A percentile compares a stretch with the other conserved stretches of the same genome.
phyloP scores from a whole-genome alignment of 2,113 vertebrate genomes.

The Muntiacus reevesi region DNA sequence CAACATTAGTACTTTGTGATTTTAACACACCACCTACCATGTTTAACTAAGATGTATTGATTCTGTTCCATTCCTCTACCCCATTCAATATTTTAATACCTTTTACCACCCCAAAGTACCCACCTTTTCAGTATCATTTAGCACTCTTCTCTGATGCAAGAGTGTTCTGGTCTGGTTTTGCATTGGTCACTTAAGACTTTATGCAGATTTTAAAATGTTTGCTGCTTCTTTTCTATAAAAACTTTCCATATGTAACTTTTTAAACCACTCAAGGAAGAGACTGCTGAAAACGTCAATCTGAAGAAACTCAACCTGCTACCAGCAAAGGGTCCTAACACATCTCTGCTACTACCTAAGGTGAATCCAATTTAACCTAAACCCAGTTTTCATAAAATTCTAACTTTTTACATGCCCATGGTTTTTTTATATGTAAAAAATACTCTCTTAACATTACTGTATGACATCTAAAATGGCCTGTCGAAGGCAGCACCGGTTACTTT shows the following conservation, averaged over 20 bases:
- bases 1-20: neutral
- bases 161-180: neutral
- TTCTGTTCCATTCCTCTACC: neutral
- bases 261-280: neutral
- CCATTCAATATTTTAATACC: neutral
- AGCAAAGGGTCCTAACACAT: neutral
- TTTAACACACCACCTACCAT: neutral
- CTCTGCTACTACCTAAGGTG: neutral
- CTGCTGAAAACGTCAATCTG: neutral
- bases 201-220: neutral
- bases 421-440: neutral
- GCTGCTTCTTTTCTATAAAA: neutral
- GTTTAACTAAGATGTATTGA: neutral
- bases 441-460: neutral
- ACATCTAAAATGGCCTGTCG: neutral
- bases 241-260: neutral
- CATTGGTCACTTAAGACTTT: neutral
- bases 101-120: neutral
- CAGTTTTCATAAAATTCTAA: constrained; percentile 3
- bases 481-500: neutral
- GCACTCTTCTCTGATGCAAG: neutral
- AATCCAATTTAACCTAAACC: constrained; percentile 10
- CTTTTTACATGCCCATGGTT: neutral
- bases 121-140: neutral
- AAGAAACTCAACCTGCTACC: neutral